Base-by-base conservation (phyloP, 64 coral and sea anemone genomes). In the Stichodactyla mertensii region DNA sequence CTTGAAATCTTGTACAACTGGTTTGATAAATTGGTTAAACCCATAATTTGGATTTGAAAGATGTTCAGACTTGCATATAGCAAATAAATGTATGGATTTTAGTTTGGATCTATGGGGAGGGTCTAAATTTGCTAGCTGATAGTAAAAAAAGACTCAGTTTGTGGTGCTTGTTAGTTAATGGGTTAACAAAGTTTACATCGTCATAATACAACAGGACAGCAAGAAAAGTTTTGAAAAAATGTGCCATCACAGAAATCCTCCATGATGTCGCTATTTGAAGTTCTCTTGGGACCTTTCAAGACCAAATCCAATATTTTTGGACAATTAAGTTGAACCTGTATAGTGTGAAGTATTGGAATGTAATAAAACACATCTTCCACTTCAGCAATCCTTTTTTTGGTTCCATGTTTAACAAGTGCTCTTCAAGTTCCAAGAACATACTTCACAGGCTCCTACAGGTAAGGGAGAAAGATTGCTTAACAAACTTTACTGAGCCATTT, bases 151-250 rank as follows among this genome's bases (percentile, higher is more conserved):
- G 74, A 61, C 66, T 55, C 56, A 92, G 18, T 31, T 92, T 92
- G 66, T 92, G 86, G 13, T 64, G 10, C 31, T 84, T 78, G 80
- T 87, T 88, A 61, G 64, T 52, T 13, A 85, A 36, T 23, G 81
- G 86, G 28, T 92, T 79, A 62, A 66, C 84, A 20, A 85, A 66
- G 15, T 92, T 87, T 64, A 92, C 66, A 45, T 88, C 86, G 84
- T 92, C 91, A 92, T 92, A 87, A 78, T 92, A 92, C 27, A 92
- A 27, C 55, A 92, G 54, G 55, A 92, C 19, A 58, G 19, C 27
- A 57, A 88, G 54, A 77, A 80, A 54, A 62, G 31, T 67, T 59
- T 66, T 89, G 57, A 51, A 89, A 53, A 24, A 89, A 83, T 23
- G 78, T 67, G 19, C 87, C 87, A 89, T 89, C 87, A 66, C 62